Base-by-base conservation (phyloP, 2,113 vertebrate species). In the Erythrocebus patas region DNA sequence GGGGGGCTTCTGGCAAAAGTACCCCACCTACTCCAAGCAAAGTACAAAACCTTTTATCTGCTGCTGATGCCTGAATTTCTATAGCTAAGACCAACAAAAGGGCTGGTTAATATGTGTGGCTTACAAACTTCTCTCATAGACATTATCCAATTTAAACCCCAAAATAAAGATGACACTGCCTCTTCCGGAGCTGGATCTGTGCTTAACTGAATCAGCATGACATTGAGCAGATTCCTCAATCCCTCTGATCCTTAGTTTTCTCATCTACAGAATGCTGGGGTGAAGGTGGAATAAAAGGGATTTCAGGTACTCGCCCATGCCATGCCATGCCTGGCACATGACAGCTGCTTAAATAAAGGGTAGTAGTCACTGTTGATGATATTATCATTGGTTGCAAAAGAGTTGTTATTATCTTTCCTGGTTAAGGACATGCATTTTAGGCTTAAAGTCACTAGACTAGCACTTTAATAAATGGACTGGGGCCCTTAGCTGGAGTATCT, bases 151-250 rank as follows among this genome's bases (percentile, higher is more conserved):
- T 32, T 90, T 22, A 59, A 45, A 55, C 20, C 38, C 72, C 22
- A 8, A 11, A 16, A 81, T 35, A 57, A 14, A 23, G 38, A 17
- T 2, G 64, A 64, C 30, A 0, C 23, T 4, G 4, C 45, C 35
- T 4, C 11, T 64, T 64, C 61, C 11, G 27, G 40, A 25, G 35
- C 25, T 17, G 76, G 20, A 8, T 22, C 22, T 50, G 57, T 0
- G 59, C 25, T 3, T 8, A 3, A 30, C 10, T n/a, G 12, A 38
- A 10, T 48, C 40, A 20, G 45, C 55, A 7, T 3, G 40, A 38
- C 0, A 0, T 2, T 10, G 52, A 50, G 45, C 0, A 4, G 73
- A 16, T 4, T 23, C n/a, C n/a, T 59, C 7, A 7, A 12, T 12
- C 2, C 27, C 16, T 38, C 6, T 9, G 43, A 68, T 14, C 68